phyloP scores from a whole-genome alignment of 2,797 vertebrate genomes.

The Melanotaenia maccullochi region DNA sequence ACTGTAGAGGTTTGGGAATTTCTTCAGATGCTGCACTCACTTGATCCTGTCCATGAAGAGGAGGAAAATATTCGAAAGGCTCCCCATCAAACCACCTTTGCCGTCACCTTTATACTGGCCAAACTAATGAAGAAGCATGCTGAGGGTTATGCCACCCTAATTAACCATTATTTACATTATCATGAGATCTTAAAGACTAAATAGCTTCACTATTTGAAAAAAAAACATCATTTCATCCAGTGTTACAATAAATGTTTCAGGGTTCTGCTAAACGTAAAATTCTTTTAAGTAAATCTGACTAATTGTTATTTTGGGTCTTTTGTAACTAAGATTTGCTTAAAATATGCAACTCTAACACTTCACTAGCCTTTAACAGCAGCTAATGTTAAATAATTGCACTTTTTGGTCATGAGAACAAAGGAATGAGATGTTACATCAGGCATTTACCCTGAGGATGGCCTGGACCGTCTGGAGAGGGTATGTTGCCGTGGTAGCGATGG shows the following conservation, averaged over 20 bases:
- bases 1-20: background rate
- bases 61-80: constrained; percentile 74
- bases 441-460: constrained; percentile 84
- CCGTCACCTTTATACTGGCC: constrained; percentile 83
- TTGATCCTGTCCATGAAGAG: constrained; percentile 83
- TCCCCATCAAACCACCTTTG: constrained; percentile 73
- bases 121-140: constrained; percentile 71
- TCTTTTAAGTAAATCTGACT: background rate
- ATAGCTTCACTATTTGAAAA: no score
- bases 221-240: background rate
- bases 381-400: background rate
- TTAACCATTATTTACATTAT: background rate
- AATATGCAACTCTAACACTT: background rate
- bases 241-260: background rate
- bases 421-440: background rate
- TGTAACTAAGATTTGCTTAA: background rate
- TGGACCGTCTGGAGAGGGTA: constrained; percentile 87
- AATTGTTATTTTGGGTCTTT: background rate
- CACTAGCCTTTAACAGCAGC: background rate
- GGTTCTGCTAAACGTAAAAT: no score
- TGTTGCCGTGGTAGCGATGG: constrained; percentile 83
- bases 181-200: background rate
- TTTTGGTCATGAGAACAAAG: background rate
- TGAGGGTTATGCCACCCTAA: background rate
- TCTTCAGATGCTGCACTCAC: constrained; percentile 68